These are phyloP conservation scores for Chondrilla cf. caribensis DNA, from an alignment of 37 sponge, comb jelly and placozoan species.

Conservation along the genomic window DNA sequence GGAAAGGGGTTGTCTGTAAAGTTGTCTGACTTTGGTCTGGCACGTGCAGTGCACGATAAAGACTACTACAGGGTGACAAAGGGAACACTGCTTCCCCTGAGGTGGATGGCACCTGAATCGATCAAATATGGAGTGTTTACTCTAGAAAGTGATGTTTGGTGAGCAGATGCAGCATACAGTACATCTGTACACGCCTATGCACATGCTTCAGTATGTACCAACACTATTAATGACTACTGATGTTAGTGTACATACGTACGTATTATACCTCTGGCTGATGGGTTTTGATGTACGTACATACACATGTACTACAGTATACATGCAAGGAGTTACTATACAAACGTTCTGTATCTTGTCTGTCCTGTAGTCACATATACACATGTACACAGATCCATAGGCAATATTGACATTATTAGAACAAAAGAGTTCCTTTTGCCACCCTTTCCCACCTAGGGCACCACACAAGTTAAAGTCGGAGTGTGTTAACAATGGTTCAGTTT, in stretches of 20 bases:
- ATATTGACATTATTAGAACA: too few species aligned
- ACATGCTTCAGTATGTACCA: not conserved
- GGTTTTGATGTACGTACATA: too few species aligned
- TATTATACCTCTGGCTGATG: conserved; percentile 25
- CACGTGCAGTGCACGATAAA: conserved; percentile 33
- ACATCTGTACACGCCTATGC: not conserved
- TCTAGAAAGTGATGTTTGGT: conserved; percentile 52
- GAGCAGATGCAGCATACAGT: too few species aligned
- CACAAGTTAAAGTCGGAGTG: too few species aligned
- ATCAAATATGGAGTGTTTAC: conserved; percentile 39
- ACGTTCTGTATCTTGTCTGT: too few species aligned
- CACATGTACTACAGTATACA: too few species aligned
- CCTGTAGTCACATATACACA: too few species aligned
- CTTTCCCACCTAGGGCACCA: too few species aligned
- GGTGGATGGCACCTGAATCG: conserved; percentile 59
- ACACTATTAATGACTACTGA: not conserved
- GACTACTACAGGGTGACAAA: conserved; percentile 36
- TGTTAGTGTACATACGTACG: not conserved
- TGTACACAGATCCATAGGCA: too few species aligned
- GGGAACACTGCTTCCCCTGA: conserved; percentile 33
- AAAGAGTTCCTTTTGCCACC: too few species aligned
- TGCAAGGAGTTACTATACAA: too few species aligned
- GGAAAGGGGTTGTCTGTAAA: conserved; percentile 39
- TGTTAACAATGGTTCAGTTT: too few species aligned
- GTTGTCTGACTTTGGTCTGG: conserved; percentile 62